Base-by-base conservation (phyloP, 2,888 invertebrate genomes). In the Encarsia formosa region DNA sequence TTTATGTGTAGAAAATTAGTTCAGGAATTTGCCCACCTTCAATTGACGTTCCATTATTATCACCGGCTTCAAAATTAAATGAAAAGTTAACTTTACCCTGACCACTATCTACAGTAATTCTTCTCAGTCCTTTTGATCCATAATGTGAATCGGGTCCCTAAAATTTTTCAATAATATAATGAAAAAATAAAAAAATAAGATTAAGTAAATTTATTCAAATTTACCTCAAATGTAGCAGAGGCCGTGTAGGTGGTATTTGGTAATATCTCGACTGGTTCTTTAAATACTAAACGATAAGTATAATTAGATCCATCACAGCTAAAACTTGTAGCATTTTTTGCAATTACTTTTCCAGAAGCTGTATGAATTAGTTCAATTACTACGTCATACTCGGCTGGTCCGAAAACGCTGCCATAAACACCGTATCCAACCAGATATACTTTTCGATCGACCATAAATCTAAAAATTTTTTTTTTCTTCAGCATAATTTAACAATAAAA, bases 1-100 rank as follows among this genome's bases (percentile, higher is more conserved):
- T 53, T 54, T 48, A 84, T 59, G 79, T 81, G 66, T 88, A 88
- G 77, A 91, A 91, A 63, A 91, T 87, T 56, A 91, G 85, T 69
- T 90, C 88, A 9, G 91, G 91, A 61, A 91, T 88, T 75, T 91
- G 91, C 39, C 91, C 91, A 69, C 88, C 88, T 65, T 90, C 89
- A 2, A 91, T 88, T 0, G 88, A 87, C 2, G 91, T 91, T 0
- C 90, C 88, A 66, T 88, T 88, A 72, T 91, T 91, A 70, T 89
- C 88, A 11, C 89, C 89, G n/a, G 88, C 85, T 2, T 88, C 88
- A 68, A 86, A 88, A 3, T 86, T 86, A 73, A 91, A 91, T 68
- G 87, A 86, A 70, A 91, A 91, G 4, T 85, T 85, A 1, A 89
- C 84, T 66, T 85, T 85, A n/a, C 81, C 81, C 52, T 86, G 84